Percentiles rank a stretch among this genome's conserved stretches.
These are phyloP conservation scores for Poecilia wingei DNA, from an alignment of 2,797 vertebrate genomes.

Conservation along the genomic window DNA sequence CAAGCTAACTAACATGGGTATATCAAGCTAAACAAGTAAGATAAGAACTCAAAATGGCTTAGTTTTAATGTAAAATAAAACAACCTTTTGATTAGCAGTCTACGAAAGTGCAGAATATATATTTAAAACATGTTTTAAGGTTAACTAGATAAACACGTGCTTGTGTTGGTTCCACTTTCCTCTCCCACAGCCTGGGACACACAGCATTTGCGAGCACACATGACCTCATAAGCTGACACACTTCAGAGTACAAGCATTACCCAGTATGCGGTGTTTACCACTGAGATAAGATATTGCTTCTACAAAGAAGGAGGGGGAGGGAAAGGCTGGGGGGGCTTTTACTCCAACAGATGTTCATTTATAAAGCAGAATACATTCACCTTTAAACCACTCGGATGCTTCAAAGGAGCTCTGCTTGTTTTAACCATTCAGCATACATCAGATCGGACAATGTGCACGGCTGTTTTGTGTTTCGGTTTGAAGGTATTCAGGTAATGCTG, in stretches of 20 bases:
- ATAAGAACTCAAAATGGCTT: background rate
- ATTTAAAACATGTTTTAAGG: background rate
- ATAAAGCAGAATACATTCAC: constrained; percentile 56
- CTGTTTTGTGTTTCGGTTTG: constrained; percentile 19
- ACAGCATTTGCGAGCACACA: constrained; percentile 22
- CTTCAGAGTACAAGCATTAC: constrained; percentile 50
- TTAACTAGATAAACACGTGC: background rate
- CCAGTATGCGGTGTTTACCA: constrained; percentile 64
- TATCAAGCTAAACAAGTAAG: background rate
- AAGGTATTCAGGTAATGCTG: constrained; percentile 27
- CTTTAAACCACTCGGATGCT: constrained; percentile 32
- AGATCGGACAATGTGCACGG: constrained; percentile 12
- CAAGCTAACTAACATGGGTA: background rate
- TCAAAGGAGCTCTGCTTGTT: constrained; percentile 25
- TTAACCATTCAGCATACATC: constrained; percentile 23
- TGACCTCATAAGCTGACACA: constrained; percentile 47
- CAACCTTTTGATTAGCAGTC: background rate
- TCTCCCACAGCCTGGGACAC: constrained; percentile 27
- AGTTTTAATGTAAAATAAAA: background rate
- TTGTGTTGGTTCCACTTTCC: constrained; percentile 28
- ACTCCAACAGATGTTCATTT: constrained; percentile 59
- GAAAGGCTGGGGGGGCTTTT: constrained; percentile 43
- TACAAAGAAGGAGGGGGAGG: constrained; percentile 56
- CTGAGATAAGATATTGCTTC: constrained; percentile 44
- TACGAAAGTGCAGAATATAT: background rate